A percentile compares a stretch with the other conserved stretches of the same genome.
phyloP scores from a whole-genome alignment of 2,113 vertebrate species.

The Urocynchramus pylzowi region DNA sequence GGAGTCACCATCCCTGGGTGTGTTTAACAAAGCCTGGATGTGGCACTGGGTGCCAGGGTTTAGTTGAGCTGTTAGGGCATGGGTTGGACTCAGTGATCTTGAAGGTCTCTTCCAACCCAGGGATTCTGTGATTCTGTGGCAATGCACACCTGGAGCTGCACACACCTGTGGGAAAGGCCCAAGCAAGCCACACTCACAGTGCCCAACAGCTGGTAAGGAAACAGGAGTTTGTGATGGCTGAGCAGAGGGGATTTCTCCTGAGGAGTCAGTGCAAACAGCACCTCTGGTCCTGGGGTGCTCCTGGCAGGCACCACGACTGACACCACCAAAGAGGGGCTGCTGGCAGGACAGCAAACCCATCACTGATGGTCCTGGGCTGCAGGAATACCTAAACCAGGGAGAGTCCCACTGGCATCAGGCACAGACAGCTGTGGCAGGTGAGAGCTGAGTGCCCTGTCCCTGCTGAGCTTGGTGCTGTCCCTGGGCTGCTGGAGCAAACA shows the following conservation, averaged over 20 bases:
- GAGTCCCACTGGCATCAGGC: background rate
- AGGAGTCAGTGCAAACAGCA: background rate
- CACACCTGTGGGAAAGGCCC: rapidly evolving
- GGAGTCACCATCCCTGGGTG: too few species aligned
- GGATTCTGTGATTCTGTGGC: background rate
- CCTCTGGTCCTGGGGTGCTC: background rate
- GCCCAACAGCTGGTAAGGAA: background rate
- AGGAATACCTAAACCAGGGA: rapidly evolving
- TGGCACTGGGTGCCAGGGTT: too few species aligned
- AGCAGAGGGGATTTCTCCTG: background rate
- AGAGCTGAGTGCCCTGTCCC: rapidly evolving
- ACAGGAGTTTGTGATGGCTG: rapidly evolving
- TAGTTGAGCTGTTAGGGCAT: too few species aligned
- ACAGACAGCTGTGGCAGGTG: background rate
- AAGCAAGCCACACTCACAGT: background rate
- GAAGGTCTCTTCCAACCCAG: background rate
- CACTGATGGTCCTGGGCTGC: background rate
- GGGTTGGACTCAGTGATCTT: background rate
- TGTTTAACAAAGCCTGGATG: too few species aligned
- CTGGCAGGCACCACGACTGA: rapidly evolving
- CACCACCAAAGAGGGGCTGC: background rate
- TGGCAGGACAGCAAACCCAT: background rate
- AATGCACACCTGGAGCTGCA: rapidly evolving
- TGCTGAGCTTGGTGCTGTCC: background rate
- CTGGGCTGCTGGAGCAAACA: background rate